Base-by-base conservation (phyloP, 2,888 invertebrate genomes). In the Leptothorax acervorum region DNA sequence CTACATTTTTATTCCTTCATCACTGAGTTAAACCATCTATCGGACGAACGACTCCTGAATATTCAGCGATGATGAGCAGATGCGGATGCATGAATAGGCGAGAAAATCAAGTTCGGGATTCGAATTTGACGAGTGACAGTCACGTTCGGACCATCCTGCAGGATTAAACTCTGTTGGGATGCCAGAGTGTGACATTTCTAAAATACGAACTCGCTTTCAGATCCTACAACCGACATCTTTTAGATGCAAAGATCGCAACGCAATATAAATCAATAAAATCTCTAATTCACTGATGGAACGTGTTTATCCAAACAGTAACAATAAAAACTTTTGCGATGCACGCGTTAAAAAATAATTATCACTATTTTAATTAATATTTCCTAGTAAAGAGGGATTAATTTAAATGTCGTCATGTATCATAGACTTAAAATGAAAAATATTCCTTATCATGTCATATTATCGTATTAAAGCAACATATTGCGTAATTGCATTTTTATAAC, bases 11-110 rank as follows among this genome's bases (percentile, higher is more conserved):
- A 65, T 83, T 74, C 75, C 63, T 82, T 88, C 91, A 91, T 91
- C 92, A 90, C 68, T 82, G 84, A 75, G 86, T 87, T 87, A 88
- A 87, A 91, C 91, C 90, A 92, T 90, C 91, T 89, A 92, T 92
- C 90, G 92, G 87, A 90, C 88, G 88, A 90, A 91, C 91, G 92
- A 91, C 91, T 92, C 85, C 88, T 91, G 92, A 93, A 93, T 93
- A 93, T 93, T 93, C 93, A 92, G 87, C 90, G 88, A 28, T 39
- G 48, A 74, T 51, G 71, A 62, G 60, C 31, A 83, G 65, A 75
- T 70, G 55, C 35, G 70, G 35, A 35, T 42, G 60, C 68, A 79
- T 65, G 55, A 84, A 79, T 75, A 86, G 75, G 75, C 83, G 83
- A 78, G 85, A 84, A 92, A 91, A 92, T 92, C 90, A 91, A 92